Evolutionary conservation across 2,113 vertebrate species (phyloP), one percentile per base, ranked within the genome.

Genomic region (Loxodonta africana): DNA sequence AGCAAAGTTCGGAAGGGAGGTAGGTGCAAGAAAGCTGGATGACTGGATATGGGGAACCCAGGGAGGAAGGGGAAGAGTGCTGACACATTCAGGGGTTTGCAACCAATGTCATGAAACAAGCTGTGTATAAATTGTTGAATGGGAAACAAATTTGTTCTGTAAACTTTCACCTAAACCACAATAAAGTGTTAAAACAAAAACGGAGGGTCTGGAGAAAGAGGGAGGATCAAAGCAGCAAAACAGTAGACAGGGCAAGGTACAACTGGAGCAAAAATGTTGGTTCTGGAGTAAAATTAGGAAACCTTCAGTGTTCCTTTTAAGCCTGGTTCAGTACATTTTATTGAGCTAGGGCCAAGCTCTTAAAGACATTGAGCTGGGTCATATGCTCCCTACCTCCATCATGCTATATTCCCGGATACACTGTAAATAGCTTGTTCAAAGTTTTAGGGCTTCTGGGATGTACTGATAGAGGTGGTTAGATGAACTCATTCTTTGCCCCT

Each of bases 401-500:
- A 87, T 8, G 6, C 0, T 57, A 6, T 33, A n/a, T 18, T n/a
- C 14, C 41, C 30, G 67, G 51, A 44, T 44, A 33, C 21, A 21
- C 9, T 20, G 3, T 76, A 11, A 92, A 51, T 37, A 80, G 33
- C 41, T 57, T 46, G 26, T 46, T 69, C 23, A 10, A 44, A n/a
- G 26, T 44, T 25, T 74, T 25, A 94, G 57, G 33, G 6, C 53
- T 74, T 83, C 81, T 67, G n/a, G 21, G 85, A 73, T 10, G 15
- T 74, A 30, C 21, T 11, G 3, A 44, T 1, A 41, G 15, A 2
- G 0, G 1, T 33, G 18, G 20, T 57, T 17, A 33, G 18, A 0
- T 15, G 23, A 53, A 15, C 15, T 60, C 71, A 69, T 69, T 80
- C 46, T 80, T 57, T 67, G 73, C 12, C 18, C 25, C 20, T 51